Conservation (phyloP, 2,113 vertebrate genomes). For the Chrysemys picta region DNA sequence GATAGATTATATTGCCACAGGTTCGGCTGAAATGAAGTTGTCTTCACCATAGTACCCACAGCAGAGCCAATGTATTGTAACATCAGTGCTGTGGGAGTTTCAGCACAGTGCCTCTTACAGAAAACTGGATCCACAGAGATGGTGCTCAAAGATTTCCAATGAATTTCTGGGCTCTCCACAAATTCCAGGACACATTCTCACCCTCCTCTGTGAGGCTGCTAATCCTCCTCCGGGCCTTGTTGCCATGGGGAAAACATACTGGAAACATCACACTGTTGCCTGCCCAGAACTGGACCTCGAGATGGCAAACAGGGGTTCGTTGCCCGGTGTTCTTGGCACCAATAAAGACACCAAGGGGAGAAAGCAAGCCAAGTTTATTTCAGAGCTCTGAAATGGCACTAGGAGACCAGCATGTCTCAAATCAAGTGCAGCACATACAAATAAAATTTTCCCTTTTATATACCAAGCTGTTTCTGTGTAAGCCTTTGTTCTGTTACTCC, state of each 20-base stretch:
- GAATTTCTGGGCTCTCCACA: rapidly evolving
- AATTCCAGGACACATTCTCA: neutral
- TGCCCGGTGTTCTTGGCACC: no score
- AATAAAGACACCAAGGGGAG: no score
- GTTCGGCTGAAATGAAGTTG: neutral
- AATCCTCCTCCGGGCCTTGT: neutral
- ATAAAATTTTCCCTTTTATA: no score
- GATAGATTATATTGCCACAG: neutral
- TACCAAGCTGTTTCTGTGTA: no score
- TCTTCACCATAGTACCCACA: neutral
- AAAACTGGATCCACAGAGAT: neutral
- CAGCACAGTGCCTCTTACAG: neutral
- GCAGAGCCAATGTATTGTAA: neutral
- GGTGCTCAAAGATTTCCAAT: neutral
- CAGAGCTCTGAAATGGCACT: no score
- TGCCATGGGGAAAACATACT: neutral
- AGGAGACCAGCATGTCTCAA: no score
- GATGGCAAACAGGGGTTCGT: no score
- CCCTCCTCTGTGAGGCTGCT: neutral
- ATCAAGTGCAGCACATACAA: no score
- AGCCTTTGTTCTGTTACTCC: no score
- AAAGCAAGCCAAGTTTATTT: no score
- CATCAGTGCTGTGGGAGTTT: neutral
- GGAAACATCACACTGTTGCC: neutral
- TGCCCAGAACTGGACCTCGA: no score